Evolutionary conservation across 2,888 invertebrate genomes (phyloP), one percentile per base, ranked within the genome.

Genomic region (Drosophila planitibia): DNA sequence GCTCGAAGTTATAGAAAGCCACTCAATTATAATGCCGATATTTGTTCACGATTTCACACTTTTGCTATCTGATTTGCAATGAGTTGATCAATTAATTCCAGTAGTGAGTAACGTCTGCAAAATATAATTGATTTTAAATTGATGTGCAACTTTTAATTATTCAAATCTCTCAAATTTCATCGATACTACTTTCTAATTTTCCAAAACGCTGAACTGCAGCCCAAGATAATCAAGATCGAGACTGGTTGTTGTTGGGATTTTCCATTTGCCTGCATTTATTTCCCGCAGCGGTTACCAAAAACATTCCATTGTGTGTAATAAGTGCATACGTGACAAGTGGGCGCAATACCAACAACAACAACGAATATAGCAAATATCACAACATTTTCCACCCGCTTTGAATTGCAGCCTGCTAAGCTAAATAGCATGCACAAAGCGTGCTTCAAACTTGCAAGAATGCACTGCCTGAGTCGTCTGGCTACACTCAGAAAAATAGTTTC

Each of bases 11-110:
- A 57, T 81, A 63, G 51, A 79, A 41, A 62, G 68, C 60, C 76
- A 79, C 82, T 79, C 70, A 81, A 81, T 81, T 81, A 73, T 66
- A 77, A 60, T 69, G 62, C 22, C 53, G 25, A 14, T 25, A 33
- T 22, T 54, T 69, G 19, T 22, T n/a, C n/a, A 12, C 1, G 7
- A 47, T 25, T 54, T 54, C 44, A 52, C 16, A 47, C 47, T 30
- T 22, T 51, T 4, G 5, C 19, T 69, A 52, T 53, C 44, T 28
- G 7, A 10, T 28, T 41, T 12, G 12, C 16, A 10, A 16, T n/a
- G 32, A 28, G 10, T 79, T 65, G 64, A 69, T 62, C 37, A 69
- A 76, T 79, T 41, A 51, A 22, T 35, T 9, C 7, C n/a, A 55
- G 10, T 10, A 16, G 10, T 67, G 22, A 39, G 25, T 49, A 30